Evolutionary conservation across 53 echinoderm and acorn worm genomes (phyloP), one percentile per base, ranked within the genome.

Genomic region (Apostichopus leukothele): DNA sequence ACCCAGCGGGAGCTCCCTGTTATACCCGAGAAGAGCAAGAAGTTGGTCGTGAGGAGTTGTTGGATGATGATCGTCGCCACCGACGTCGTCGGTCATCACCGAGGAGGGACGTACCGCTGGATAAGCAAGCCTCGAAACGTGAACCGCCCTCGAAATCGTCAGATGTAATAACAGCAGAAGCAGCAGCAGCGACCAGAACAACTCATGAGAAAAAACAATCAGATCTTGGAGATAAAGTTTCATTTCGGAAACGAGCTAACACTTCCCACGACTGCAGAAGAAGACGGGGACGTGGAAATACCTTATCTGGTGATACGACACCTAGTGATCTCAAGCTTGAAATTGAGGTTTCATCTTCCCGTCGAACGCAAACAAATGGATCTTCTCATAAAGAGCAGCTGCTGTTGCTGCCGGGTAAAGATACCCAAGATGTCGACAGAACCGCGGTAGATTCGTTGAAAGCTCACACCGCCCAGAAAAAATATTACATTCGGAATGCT

Each of bases 381-480:
- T 63, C 27, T 5, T 57, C 50, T 50, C 67, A 85, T 67, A 67
- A 50, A 16, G 85, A 26, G 20, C 85, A 85, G 63, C 68, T 85
- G 85, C 59, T 14, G 22, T 3, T 3, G 39, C 60, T 14, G 26
- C 66, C 67, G 18, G 39, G 26, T 23, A 85, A 85, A 9, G 77
- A 76, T 12, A 39, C 39, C 50, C 27, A 85, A 25, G 7, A 67
- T 67, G 85, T 67, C 67, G 85, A 85, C 85, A 85, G 66, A 50
- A 85, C 88, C 13, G 88, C 88, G 51, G 88, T 87, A 21, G 75
- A 74, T 87, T 87, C 88, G 6, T 13, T 87, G 75, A 87, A 87
- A 59, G 75, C 88, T 11, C 53, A 54, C 27, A 75, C 52, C 22
- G 23, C 8, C 1, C 75, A 74, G 22, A 75, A 74, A 19, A 87